These are phyloP conservation scores for Panagrolaimus sp. DNA, from an alignment of 1,140 invertebrate genomes.

Conservation along the genomic window DNA sequence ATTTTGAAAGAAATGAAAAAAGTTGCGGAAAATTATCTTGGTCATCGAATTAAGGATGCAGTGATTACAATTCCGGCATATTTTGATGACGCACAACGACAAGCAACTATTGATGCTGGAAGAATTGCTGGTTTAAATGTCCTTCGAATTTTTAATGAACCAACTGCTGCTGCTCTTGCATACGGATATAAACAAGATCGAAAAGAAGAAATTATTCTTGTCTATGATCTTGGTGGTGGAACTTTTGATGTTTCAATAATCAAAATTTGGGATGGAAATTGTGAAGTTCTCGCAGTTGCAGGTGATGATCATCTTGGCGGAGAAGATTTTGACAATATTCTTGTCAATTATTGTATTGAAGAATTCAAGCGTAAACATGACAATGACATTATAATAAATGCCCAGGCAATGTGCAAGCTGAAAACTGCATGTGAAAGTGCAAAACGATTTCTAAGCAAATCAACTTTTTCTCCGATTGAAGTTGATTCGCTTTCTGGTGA, in stretches of 20 bases:
- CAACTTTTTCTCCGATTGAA: slow-evolving; percentile 93
- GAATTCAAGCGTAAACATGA: slow-evolving; percentile 66
- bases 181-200: slow-evolving; percentile 94
- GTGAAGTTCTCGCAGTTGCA: slow-evolving; percentile 87
- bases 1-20: slow-evolving; percentile 60
- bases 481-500: slow-evolving; percentile 98
- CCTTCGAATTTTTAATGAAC: slow-evolving; percentile 99
- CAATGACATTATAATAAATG: slow-evolving; percentile 64
- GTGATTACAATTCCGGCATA: slow-evolving; percentile 63
- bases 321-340: slow-evolving; percentile 66
- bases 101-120: slow-evolving; percentile 70
- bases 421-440: slow-evolving; percentile 65
- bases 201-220: slow-evolving; percentile 95
- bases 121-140: slow-evolving; percentile 81
- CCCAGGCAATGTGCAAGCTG: slow-evolving; percentile 64
- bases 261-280: slow-evolving; percentile 95
- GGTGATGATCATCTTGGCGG: slow-evolving; percentile 68
- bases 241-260: slow-evolving; percentile 98
- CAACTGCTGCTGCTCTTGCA: slow-evolving; percentile 98
- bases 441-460: slow-evolving; percentile 80
- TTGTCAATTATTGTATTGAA: slow-evolving; percentile 67
- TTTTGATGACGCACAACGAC: slow-evolving; percentile 62
- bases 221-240: slow-evolving; percentile 98
- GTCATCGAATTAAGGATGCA: slow-evolving; percentile 58
- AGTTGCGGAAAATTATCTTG: slow-evolving; percentile 58